These are phyloP conservation scores for Pelodiscus sinensis DNA, from an alignment of 2,113 vertebrate species.

Conservation along the genomic window DNA sequence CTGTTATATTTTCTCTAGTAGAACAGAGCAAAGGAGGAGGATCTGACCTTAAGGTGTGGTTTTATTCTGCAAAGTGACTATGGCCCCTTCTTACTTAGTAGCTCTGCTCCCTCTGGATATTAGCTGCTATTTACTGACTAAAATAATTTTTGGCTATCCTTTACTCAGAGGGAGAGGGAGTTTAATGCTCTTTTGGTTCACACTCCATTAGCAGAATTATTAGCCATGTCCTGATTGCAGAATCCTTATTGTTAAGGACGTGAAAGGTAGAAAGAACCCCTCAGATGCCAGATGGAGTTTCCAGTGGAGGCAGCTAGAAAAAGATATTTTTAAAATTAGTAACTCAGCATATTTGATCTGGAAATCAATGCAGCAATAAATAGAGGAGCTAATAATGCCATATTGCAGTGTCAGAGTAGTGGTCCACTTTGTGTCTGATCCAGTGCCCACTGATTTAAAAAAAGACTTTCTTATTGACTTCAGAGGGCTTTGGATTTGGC, in stretches of 20 bases:
- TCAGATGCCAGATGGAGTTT: background rate
- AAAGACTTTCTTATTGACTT: background rate
- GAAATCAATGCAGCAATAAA: background rate
- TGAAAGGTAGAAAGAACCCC: background rate
- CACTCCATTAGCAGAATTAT: background rate
- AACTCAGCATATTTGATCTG: background rate
- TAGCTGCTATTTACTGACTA: background rate
- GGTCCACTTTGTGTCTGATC: rapidly evolving
- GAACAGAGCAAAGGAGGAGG: background rate
- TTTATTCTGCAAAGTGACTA: background rate
- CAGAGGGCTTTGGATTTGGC: background rate
- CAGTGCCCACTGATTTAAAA: background rate
- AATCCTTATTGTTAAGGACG: background rate
- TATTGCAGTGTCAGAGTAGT: background rate
- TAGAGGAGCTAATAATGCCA: background rate
- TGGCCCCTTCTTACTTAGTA: background rate
- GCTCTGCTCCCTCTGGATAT: rapidly evolving
- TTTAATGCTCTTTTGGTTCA: background rate
- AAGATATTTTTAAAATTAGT: background rate
- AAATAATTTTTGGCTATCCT: background rate
- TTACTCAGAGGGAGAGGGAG: background rate
- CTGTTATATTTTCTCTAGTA: background rate
- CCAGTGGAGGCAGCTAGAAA: background rate
- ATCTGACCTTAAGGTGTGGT: background rate
- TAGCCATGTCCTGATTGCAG: background rate